Evolutionary conservation across 2,888 invertebrate genomes (phyloP).

Genomic region (Perdita meconis): DNA sequence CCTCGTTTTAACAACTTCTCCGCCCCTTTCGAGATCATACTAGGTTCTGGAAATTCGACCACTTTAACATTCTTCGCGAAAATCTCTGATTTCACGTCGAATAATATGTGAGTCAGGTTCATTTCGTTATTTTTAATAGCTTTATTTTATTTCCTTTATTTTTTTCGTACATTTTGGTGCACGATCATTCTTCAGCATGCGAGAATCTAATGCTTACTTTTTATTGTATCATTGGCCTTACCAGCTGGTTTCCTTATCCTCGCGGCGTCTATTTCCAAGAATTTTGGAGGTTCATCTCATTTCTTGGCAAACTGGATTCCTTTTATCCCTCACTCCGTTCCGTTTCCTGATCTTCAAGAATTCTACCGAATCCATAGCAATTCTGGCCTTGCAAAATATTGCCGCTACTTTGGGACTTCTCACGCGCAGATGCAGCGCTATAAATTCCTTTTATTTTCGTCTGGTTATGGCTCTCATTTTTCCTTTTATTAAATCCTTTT

Average conservation of each 20-base stretch:
- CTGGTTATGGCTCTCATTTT: conserved; percentile 49
- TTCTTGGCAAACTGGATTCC: neutral
- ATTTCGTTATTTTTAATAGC: too few species aligned
- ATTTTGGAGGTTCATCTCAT: neutral
- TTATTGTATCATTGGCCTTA: neutral
- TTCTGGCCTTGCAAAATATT: conserved; percentile 39
- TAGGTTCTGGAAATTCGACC: conserved; percentile 33
- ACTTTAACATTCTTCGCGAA: conserved; percentile 30
- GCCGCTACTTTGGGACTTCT: conserved; percentile 39
- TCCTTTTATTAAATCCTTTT: conserved; percentile 59
- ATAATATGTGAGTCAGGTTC: too few species aligned
- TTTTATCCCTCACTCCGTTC: neutral
- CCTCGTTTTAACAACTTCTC: conserved; percentile 23
- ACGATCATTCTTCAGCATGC: neutral
- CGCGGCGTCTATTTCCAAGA: neutral
- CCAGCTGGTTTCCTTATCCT: neutral
- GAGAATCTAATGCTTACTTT: neutral
- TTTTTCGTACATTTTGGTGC: too few species aligned
- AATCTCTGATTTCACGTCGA: conserved; percentile 19
- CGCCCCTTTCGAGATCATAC: conserved; percentile 32
- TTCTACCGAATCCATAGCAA: conserved; percentile 29
- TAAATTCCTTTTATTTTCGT: conserved; percentile 57
- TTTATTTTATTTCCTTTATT: too few species aligned
- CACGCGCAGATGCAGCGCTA: conserved; percentile 43
- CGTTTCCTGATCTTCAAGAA: conserved; percentile 8